Conservation (phyloP, 2,797 vertebrate genomes). For the Anniella stebbinsi region DNA sequence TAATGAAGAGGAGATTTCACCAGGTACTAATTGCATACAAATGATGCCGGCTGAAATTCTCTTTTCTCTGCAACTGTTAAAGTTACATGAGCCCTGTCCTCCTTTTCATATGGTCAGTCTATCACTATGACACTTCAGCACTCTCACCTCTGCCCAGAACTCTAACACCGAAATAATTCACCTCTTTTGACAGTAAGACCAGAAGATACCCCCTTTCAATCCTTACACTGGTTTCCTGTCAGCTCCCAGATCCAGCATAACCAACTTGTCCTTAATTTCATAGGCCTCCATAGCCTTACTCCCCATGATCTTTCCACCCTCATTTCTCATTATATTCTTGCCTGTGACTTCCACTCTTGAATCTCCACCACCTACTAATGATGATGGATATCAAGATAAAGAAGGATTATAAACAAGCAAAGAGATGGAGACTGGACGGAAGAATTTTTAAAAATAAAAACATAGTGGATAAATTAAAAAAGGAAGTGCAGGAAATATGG, state of each 20-base stretch:
- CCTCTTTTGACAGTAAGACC: neutral
- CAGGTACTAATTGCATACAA: no score
- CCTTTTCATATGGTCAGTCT: no score
- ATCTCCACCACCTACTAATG: neutral
- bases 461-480: no score
- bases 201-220: neutral
- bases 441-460: no score
- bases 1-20: no score
- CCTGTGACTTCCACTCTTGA: neutral
- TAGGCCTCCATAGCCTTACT: neutral
- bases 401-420: no score
- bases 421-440: no score
- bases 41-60: no score
- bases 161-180: neutral
- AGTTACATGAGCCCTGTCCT: no score
- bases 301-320: neutral
- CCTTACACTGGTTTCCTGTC: neutral
- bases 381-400: no score
- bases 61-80: no score
- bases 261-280: neutral
- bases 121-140: neutral
- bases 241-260: neutral
- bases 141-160: neutral
- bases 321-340: neutral
- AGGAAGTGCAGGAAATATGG: no score